Percentiles rank a stretch among this genome's conserved stretches.
Evolutionary conservation across 1,140 invertebrate species (phyloP).

Genomic region (Euwallacea fornicatus): DNA sequence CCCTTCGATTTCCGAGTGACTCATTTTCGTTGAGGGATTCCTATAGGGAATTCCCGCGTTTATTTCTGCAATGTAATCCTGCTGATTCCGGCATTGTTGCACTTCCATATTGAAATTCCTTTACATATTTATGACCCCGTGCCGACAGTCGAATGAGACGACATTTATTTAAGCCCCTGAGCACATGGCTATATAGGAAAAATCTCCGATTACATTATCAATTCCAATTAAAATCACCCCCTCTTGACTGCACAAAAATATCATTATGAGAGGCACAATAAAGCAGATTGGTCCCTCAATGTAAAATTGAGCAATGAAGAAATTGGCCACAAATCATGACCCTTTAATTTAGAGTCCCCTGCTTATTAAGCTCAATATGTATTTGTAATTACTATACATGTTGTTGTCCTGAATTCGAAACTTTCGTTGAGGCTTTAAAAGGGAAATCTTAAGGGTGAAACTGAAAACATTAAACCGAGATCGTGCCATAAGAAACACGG

Average conservation of each 20-base stretch:
- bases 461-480: constrained; percentile 10
- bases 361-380: too few relatives aligned
- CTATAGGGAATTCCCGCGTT: constrained; percentile 14
- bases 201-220: background rate
- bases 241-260: constrained; percentile 1
- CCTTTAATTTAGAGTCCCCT: constrained; percentile 8
- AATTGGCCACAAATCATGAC: constrained; percentile 8
- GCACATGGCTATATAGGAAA: too few relatives aligned
- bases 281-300: background rate
- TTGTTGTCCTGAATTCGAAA: too few relatives aligned
- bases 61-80: constrained; percentile 16
- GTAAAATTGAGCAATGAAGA: constrained; percentile 3
- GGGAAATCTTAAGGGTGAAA: background rate
- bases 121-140: constrained; percentile 5
- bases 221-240: constrained; percentile 16
- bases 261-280: constrained; percentile 4
- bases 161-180: too few relatives aligned
- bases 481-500: constrained; percentile 7
- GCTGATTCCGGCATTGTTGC: constrained; percentile 21
- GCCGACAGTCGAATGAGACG: background rate
- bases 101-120: constrained; percentile 27
- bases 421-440: background rate
- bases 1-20: constrained; percentile 32
- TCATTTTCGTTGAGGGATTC: constrained; percentile 37
- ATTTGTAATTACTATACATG: too few relatives aligned